phyloP scores from a whole-genome alignment of 2,888 invertebrate genomes.

The Drosophila neonasuta region DNA sequence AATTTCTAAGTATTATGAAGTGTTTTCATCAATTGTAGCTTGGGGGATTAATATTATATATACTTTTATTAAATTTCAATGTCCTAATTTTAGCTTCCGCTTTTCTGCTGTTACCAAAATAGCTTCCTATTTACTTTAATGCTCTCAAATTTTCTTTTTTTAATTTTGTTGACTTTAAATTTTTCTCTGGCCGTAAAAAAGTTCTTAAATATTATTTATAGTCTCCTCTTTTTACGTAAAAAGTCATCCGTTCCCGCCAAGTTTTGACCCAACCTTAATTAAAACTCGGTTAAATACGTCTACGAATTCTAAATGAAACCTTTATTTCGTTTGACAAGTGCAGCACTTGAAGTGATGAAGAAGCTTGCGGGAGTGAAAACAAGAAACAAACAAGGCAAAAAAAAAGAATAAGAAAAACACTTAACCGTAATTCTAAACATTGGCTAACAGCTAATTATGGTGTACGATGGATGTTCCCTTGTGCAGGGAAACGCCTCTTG shows the following conservation, averaged over 20 bases:
- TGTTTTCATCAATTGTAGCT: too few species aligned
- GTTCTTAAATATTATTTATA: background rate
- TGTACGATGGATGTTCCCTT: slow-evolving; percentile 35
- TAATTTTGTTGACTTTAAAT: background rate
- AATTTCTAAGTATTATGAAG: too few species aligned
- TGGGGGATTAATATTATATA: too few species aligned
- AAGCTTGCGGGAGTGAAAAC: slow-evolving; percentile 6
- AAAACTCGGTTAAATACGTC: slow-evolving; percentile 19
- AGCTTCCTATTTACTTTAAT: too few species aligned
- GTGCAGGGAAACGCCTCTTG: slow-evolving; percentile 30
- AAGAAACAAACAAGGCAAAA: background rate
- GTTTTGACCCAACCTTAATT: slow-evolving; percentile 10
- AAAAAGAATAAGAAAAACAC: slow-evolving; percentile 23
- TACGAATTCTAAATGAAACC: slow-evolving; percentile 21
- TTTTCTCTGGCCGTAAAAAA: background rate
- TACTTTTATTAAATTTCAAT: too few species aligned
- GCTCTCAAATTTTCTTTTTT: background rate
- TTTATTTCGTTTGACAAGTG: slow-evolving; percentile 42
- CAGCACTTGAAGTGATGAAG: slow-evolving; percentile 27
- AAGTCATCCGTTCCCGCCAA: background rate
- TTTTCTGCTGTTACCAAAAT: too few species aligned
- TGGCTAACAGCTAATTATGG: slow-evolving; percentile 60
- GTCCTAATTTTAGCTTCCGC: too few species aligned
- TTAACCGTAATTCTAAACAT: slow-evolving; percentile 41
- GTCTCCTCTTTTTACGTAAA: background rate